phyloP scores from a whole-genome alignment of 2,113 vertebrate genomes.

The Erythrocercus mccallii region DNA sequence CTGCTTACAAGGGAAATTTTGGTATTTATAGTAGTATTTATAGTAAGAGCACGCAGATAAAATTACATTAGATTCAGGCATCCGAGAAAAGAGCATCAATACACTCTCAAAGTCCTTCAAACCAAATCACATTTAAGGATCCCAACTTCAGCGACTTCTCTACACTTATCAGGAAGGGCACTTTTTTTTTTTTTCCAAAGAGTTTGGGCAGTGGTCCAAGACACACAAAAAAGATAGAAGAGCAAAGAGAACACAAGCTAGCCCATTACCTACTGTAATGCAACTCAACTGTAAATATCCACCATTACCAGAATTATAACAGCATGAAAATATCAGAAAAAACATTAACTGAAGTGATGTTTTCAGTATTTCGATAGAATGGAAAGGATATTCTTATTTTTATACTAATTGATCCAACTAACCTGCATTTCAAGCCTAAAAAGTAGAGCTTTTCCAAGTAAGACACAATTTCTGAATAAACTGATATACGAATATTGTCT shows the following conservation, averaged over 20 bases:
- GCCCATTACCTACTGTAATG: neutral
- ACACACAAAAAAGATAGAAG: neutral
- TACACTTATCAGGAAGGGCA: neutral
- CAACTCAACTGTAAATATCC: neutral
- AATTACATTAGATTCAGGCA: neutral
- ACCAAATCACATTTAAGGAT: neutral
- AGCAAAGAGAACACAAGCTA: neutral
- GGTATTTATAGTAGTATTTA: neutral
- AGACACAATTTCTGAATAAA: neutral
- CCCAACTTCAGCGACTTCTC: neutral
- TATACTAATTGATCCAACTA: neutral
- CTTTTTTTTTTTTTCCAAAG: neutral
- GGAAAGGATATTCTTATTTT: neutral
- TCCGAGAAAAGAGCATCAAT: neutral
- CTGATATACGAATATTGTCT: neutral
- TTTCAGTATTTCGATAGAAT: neutral
- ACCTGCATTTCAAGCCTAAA: neutral
- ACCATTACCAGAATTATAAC: neutral
- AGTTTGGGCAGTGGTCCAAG: neutral
- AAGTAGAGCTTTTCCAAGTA: neutral
- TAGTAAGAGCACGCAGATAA: neutral
- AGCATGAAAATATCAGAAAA: neutral
- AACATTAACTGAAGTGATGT: neutral
- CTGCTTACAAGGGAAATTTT: neutral
- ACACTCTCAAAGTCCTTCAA: neutral